phyloP scores from a whole-genome alignment of 2,797 vertebrate genomes.

The Rhabdophis nuchalis region DNA sequence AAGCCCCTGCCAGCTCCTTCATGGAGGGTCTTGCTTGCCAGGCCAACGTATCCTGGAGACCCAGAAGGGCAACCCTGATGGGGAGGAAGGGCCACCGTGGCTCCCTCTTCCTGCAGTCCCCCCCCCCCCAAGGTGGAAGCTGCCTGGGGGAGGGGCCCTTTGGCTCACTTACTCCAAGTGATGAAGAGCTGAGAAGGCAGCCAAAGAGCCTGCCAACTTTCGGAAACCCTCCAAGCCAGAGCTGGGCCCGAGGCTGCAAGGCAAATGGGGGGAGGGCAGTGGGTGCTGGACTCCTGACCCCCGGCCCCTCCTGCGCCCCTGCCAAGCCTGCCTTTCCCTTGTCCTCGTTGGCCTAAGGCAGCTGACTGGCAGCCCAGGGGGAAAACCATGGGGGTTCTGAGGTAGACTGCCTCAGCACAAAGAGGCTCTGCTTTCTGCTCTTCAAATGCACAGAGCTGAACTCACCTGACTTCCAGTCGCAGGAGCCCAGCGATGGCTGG shows the following conservation, averaged over 20 bases:
- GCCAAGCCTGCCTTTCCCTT: not conserved
- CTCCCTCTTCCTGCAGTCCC: not conserved
- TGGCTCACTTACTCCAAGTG: constrained; percentile 84
- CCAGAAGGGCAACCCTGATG: not conserved
- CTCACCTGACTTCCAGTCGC: constrained; percentile 88
- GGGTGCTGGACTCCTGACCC: not conserved
- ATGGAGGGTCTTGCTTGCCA: not conserved
- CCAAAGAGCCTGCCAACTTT: constrained; percentile 78
- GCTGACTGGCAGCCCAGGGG: not conserved
- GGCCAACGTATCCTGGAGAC: not conserved
- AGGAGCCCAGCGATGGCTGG: constrained; percentile 81
- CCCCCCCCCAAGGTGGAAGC: not conserved
- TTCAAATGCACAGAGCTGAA: not conserved
- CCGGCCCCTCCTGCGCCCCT: not conserved
- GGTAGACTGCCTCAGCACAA: not conserved
- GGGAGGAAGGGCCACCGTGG: not conserved
- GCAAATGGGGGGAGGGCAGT: not conserved
- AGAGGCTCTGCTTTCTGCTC: not conserved
- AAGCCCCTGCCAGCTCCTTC: not conserved
- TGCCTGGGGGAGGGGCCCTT: too few relatives aligned
- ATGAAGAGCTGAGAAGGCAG: constrained; percentile 79
- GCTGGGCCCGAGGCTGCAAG: constrained; percentile 79
- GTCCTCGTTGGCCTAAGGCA: not conserved
- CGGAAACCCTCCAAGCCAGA: constrained; percentile 75
- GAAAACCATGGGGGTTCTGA: not conserved